Base-by-base conservation (phyloP, 2,113 vertebrate species). In the Proteles cristata region DNA sequence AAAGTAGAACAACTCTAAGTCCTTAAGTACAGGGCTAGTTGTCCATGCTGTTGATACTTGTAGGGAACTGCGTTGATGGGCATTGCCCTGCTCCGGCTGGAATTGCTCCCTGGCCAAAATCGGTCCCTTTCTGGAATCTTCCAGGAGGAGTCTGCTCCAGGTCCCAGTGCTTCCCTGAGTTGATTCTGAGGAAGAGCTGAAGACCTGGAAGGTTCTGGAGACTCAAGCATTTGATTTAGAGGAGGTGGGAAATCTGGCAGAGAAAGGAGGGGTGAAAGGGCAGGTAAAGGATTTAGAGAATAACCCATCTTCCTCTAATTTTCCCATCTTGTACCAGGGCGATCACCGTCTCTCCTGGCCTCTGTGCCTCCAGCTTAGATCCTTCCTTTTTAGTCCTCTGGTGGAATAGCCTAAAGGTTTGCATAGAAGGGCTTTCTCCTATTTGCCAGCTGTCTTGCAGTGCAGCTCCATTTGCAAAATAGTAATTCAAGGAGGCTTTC, bases 231-330 rank as follows among this genome's bases (percentile, higher is more conserved):
- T 45, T 11, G 4, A 50, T 63, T 4, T 26, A 39, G 23, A 45
- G 39, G 8, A 74, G 12, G 25, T 74, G 73, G 39, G 11, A 74
- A 74, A 45, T 28, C 14, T 26, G 45, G 12, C 19, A 76, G 73
- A 0, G 0, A 28, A 1, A 14, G 43, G 23, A 16, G 25, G 43
- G 14, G 25, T 5, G 26, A 25, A 69, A 74, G 14, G 25, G 25
- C 25, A 76, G 25, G 3, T 76, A 15, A 76, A 28, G 25, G 74
- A 31, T 7, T 28, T 28, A 28, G 26, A 76, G 43, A 0, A 14
- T 26, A 43, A 43, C 28, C 39, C 45, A 3, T 28, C 43, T 76
- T 28, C 23, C 3, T 25, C 45, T 2, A 16, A 4, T 16, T 76
- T 14, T 14, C 73, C 14, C 25, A 4, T 31, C 74, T 31, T 76